A percentile compares a stretch with the other conserved stretches of the same genome.
Evolutionary conservation across 2,113 vertebrate genomes (phyloP).

Genomic region (Nannobrachium achirus): DNA sequence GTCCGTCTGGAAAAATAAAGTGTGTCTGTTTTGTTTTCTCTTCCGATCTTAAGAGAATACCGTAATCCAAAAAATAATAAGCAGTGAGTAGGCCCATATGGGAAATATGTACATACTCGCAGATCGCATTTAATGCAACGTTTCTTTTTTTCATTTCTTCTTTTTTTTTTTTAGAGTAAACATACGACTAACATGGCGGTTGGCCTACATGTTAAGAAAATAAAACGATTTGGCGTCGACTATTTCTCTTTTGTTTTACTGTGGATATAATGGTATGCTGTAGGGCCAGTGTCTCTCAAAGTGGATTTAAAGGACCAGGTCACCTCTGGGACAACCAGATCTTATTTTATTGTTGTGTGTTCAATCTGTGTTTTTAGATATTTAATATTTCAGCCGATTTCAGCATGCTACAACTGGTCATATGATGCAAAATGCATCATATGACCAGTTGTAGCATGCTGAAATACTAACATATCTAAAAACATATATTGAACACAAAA

Average conservation of each 20-base stretch:
- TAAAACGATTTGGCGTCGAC: conserved; percentile 33
- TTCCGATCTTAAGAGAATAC: conserved; percentile 39
- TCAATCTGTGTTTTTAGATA: no score
- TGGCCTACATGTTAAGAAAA: conserved; percentile 36
- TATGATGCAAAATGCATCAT: no score
- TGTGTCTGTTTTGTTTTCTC: conserved; percentile 2
- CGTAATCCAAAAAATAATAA: conserved; percentile 3
- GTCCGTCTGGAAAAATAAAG: conserved; percentile 51
- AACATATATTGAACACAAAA: no score
- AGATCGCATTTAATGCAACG: conserved; percentile 29
- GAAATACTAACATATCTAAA: no score
- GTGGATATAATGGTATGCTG: conserved; percentile 11
- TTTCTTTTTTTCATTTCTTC: neutral
- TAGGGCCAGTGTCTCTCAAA: conserved; percentile 13
- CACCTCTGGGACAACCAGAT: no score
- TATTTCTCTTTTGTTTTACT: conserved; percentile 8
- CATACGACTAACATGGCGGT: conserved; percentile 49
- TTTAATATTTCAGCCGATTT: no score
- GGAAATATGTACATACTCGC: conserved; percentile 50
- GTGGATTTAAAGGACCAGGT: no score
- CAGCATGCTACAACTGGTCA: no score
- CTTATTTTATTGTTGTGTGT: conserved; percentile 24
- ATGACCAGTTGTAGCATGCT: no score
- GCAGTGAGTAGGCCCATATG: conserved; percentile 30
- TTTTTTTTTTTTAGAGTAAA: conserved; percentile 43